Conservation (phyloP, 2,888 invertebrate genomes). For the Mimas tiliae region DNA sequence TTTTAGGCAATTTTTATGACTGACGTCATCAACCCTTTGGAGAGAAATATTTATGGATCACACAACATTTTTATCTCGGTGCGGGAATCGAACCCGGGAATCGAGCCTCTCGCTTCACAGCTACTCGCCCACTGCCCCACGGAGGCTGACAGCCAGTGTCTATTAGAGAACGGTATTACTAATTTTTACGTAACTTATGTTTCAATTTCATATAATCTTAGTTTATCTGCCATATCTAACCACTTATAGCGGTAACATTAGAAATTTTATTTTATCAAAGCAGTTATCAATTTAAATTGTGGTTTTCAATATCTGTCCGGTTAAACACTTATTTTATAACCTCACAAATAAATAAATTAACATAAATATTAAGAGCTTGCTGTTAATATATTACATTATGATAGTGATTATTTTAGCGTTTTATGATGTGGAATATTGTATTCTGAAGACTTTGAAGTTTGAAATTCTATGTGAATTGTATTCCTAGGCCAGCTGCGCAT, state of each 20-base stretch:
- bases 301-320: neutral
- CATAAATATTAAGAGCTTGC: conserved; percentile 5
- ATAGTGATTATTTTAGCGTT: neutral
- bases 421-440: neutral
- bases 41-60: too few species aligned
- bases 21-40: too few species aligned
- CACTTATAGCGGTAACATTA: neutral
- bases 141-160: too few species aligned
- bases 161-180: neutral
- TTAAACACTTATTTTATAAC: conserved; percentile 1
- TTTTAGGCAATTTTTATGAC: too few species aligned
- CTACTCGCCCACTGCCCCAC: too few species aligned
- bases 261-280: neutral
- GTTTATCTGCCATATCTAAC: neutral
- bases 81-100: too few species aligned
- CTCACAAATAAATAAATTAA: neutral
- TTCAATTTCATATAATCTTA: conserved; percentile 2
- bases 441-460: neutral
- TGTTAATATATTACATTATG: neutral
- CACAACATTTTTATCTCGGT: too few species aligned
- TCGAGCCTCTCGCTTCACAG: too few species aligned
- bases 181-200: neutral
- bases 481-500: too few species aligned
- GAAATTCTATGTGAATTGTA: neutral
- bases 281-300: neutral